Percentiles rank a stretch among this genome's conserved stretches.
Conservation (phyloP, 2,888 invertebrate species). For the Brachyptera putata region DNA sequence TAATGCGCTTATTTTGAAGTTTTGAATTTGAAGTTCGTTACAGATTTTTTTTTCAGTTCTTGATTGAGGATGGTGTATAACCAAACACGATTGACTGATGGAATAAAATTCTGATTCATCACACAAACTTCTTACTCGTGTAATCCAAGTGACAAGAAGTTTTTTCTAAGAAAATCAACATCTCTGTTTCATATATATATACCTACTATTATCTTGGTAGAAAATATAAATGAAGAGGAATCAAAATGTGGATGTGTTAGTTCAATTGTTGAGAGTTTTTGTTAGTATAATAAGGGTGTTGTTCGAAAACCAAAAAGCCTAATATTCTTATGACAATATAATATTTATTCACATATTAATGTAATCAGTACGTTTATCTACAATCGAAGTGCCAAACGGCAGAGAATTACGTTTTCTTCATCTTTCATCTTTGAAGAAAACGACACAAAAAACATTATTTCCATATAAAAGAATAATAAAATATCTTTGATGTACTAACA, state of each 20-base stretch:
- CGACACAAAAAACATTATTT: neutral
- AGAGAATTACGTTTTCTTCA: neutral
- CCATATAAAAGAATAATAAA: constrained; percentile 4
- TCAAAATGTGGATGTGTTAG: neutral
- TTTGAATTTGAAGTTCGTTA: neutral
- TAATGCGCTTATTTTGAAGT: neutral
- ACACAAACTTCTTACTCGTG: no score
- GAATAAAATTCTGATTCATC: no score
- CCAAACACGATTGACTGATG: no score
- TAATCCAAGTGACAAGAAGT: no score
- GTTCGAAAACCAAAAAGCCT: neutral
- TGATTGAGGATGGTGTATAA: no score
- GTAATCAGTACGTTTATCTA: constrained; percentile 11
- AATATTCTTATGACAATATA: neutral
- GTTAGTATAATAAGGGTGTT: neutral
- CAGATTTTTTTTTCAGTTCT: neutral
- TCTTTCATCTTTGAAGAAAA: neutral
- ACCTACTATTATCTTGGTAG: neutral
- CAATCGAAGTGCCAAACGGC: no score
- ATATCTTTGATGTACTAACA: constrained; percentile 14
- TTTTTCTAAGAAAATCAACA: no score
- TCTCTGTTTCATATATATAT: no score
- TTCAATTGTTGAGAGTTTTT: neutral
- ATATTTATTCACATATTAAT: constrained; percentile 12
- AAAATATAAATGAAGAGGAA: neutral